Evolutionary conservation across 2,113 vertebrate species (phyloP), one percentile per base, ranked within the genome.

Genomic region (Cochlearius cochlearius): DNA sequence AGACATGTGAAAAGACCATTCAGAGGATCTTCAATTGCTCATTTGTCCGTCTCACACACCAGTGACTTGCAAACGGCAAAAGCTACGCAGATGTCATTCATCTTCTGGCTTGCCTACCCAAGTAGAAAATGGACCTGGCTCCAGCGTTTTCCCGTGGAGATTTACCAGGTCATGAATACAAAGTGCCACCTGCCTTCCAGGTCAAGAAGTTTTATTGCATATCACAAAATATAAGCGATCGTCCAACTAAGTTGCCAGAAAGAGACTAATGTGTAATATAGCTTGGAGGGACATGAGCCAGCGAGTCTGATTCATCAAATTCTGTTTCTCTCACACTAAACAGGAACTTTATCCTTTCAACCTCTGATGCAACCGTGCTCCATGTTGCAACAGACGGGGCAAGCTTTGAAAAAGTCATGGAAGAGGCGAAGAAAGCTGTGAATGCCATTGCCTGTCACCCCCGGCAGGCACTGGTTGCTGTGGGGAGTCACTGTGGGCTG

Each of bases 301-400:
- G 88, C 22, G 4, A 5, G 43, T 93, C 92, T 97, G 75, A 34
- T 55, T 92, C 96, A 73, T 83, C 62, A 10, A 69, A 76, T 55
- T 90, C 92, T 95, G 55, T 83, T 87, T 96, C 84, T 94, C 97
- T 96, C 82, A 13, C 49, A 20, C 92, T 94, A 87, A 95, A 96
- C 97, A 99, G 99, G 97, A 99, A 99, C 97, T 98, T 99, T 91
- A 97, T 99, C 89, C 97, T 99, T 34, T 98, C 98, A 36, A 99
- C 99, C 9, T 91, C 93, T 27, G 98, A 98, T 20, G 98, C 98
- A n/a, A 95, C 92, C 0, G 97, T 99, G 58, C 89, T 99, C 49
- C 99, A 96, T 80, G 94, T 99, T 84, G 98, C 98, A 29, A 79
- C 98, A 53, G 97, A 98, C 17, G 96, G 86, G 38, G 75, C 91